Evolutionary conservation across 2,113 vertebrate genomes (phyloP), one percentile per base, ranked within the genome.

Genomic region (Agapornis roseicollis): DNA sequence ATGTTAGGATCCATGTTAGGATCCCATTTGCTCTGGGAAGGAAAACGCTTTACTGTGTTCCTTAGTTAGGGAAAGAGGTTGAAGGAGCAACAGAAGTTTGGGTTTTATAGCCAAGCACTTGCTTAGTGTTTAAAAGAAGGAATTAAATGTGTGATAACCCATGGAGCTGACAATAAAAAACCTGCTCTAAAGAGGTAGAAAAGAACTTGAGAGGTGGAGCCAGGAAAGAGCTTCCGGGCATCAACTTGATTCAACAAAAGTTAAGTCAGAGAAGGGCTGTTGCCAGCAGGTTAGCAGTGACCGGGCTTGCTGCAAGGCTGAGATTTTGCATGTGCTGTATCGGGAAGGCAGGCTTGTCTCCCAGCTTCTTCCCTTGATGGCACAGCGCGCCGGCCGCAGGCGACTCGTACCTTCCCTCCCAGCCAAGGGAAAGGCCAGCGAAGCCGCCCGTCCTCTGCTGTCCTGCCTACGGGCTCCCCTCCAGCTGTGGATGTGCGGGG

Each of bases 151-250:
- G 15, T 31, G 79, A 71, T 91, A 72, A 29, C 52, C 69, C 15
- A 9, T 24, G 50, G 50, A 86, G 61, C 13, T 63, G 72, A 65
- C 15, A 8, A 33, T 88, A 68, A 89, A 61, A 92, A 77, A 22
- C 1, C 37, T 53, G 49, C 41, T 10, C 83, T 97, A 85, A 96
- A 96, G 93, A 97, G 64, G 92, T 91, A 86, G 92, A 88, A 86
- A 83, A 78, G 82, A 84, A 88, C 92, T 96, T 64, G 55, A 97
- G 89, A 94, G 79, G 74, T 63, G 90, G 85, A 94, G 82, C 63
- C 13, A 52, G 93, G 82, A 79, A 93, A 90, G 53, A 85, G 89
- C 97, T 78, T 55, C 49, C 2, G 17, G 81, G 68, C 89, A 53
- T 31, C 84, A 80, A 66, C 49, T 72, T 39, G 24, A n/a, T 49